Percentiles rank a stretch among this genome's conserved stretches.
phyloP scores from a whole-genome alignment of 53 echinoderm and acorn worm species.

The Stichopus horrens region DNA sequence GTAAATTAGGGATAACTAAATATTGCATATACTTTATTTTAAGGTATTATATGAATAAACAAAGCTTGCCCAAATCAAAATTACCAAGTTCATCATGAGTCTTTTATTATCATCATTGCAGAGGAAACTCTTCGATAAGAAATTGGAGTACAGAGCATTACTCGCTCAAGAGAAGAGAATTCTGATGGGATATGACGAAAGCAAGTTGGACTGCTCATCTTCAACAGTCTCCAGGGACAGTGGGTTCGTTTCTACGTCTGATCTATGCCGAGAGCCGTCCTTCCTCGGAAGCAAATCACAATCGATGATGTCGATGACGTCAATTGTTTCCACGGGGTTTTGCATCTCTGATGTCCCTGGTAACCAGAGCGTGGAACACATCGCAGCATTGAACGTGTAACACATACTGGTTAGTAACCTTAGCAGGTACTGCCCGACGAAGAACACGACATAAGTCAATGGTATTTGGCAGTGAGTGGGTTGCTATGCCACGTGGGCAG shows the following conservation, averaged over 20 bases:
- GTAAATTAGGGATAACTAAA: too few species aligned
- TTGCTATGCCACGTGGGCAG: background rate
- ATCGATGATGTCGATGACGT: conserved; percentile 71
- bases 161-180: conserved; percentile 82
- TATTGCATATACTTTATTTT: too few species aligned
- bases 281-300: conserved; percentile 65
- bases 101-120: conserved; percentile 9
- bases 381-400: conserved; percentile 82
- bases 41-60: background rate
- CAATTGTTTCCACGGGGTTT: conserved; percentile 80
- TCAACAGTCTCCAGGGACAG: conserved; percentile 82
- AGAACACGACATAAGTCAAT: background rate
- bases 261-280: conserved; percentile 46
- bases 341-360: conserved; percentile 87
- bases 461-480: background rate
- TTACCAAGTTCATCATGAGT: too few species aligned
- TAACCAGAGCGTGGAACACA: conserved; percentile 84
- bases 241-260: conserved; percentile 61
- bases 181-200: conserved; percentile 61
- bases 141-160: conserved; percentile 78
- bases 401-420: background rate
- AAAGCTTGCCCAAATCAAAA: too few species aligned
- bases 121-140: conserved; percentile 90
- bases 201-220: conserved; percentile 65
- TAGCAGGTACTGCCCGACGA: background rate